These are phyloP conservation scores for Papilio aristodemus DNA, from an alignment of 1,140 invertebrate genomes.

Conservation along the genomic window DNA sequence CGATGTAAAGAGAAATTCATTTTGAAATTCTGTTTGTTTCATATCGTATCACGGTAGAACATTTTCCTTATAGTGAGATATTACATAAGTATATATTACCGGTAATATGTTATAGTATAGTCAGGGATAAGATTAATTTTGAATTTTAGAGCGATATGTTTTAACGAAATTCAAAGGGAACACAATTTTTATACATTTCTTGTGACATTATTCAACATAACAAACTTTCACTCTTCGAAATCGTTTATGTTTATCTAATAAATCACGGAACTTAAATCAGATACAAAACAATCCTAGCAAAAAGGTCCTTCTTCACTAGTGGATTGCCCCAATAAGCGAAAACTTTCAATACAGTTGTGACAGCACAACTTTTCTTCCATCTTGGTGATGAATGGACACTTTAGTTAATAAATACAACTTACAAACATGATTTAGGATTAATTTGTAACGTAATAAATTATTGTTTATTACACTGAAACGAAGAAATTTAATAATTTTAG, in stretches of 20 bases:
- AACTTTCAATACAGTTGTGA: slow-evolving; percentile 12
- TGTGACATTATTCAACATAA: too few species aligned
- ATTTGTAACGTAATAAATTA: not conserved
- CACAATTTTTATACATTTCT: too few species aligned
- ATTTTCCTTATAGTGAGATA: not conserved
- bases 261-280: not conserved
- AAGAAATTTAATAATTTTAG: too few species aligned
- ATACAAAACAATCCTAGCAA: not conserved
- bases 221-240: too few species aligned
- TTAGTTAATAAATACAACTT: slow-evolving; percentile 12
- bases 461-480: not conserved
- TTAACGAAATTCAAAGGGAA: too few species aligned
- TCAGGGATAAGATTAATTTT: too few species aligned
- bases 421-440: not conserved
- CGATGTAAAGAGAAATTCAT: not conserved
- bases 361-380: slow-evolving; percentile 5
- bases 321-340: not conserved
- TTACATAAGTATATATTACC: not conserved
- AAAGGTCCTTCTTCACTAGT: not conserved
- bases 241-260: not conserved
- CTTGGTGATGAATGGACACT: not conserved
- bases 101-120: too few species aligned
- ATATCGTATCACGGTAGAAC: not conserved
- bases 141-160: too few species aligned
- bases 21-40: not conserved